Evolutionary conservation across 1,140 invertebrate genomes (phyloP), one percentile per base, ranked within the genome.

Genomic region (Megalopta genalis): DNA sequence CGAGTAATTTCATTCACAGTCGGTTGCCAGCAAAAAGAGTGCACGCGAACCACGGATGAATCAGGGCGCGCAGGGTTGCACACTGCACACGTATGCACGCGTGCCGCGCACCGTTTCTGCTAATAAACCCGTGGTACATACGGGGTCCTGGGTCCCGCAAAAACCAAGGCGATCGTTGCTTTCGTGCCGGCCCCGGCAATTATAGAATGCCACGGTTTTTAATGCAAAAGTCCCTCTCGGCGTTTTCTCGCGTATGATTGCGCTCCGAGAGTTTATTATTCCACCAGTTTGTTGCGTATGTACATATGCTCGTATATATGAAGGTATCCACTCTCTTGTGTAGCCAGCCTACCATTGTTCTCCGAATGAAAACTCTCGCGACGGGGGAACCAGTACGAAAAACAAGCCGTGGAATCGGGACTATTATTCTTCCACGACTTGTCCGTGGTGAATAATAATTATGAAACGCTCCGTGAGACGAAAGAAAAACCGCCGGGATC

Each of bases 141-240:
- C 10, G 64, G 52, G 21, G 52, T 8, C 3, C 6, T 5, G 21
- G 6, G 21, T n/a, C 14, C 10, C 7, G 23, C 21, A 65, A 72
- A 82, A 82, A 63, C 54, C 21, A 16, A 16, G n/a, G 23, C 14
- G n/a, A 62, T 81, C 86, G 79, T 87, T 86, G 83, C 69, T 87
- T 85, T 86, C 78, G 32, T 80, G 76, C 79, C 83, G 86, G 88
- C 88, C 87, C 88, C 65, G 57, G 60, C 82, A 86, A 86, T 87
- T 82, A 84, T 59, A 78, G 84, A 85, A 86, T 73, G 82, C 54
- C 76, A 10, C 25, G 60, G 37, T 57, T 52, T 82, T 86, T 75
- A 77, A 87, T 83, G 74, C 59, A 80, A 87, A 52, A 87, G 83
- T 80, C 81, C 32, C 39, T 59, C 70, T 46, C 27, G 66, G 12